Conservation (phyloP, 2,888 invertebrate genomes). For the Coenonympha arcania region DNA sequence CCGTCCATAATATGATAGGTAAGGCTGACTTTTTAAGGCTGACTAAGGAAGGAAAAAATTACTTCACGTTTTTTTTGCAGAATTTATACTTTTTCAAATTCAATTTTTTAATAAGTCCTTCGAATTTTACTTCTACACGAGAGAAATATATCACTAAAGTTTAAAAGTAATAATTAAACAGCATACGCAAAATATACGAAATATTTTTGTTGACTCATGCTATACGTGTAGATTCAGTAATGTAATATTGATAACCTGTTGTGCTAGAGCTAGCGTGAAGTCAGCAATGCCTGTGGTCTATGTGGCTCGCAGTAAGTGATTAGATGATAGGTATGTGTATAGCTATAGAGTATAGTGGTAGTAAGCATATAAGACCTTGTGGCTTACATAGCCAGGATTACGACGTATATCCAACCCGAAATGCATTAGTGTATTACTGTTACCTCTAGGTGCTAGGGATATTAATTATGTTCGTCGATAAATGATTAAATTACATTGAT, state of each 20-base stretch:
- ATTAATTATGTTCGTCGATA: neutral
- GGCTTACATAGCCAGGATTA: neutral
- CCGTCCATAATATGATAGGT: neutral
- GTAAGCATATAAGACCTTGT: constrained; percentile 2
- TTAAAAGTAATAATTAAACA: no score
- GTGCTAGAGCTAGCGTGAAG: no score
- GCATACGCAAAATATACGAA: neutral
- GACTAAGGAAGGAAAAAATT: neutral
- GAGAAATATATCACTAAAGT: no score
- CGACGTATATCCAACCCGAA: neutral
- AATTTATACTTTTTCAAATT: no score
- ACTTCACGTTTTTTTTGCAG: no score
- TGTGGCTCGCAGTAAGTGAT: constrained; percentile 4
- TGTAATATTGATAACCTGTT: no score
- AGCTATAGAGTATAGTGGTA: neutral
- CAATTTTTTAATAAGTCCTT: no score
- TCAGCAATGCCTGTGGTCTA: neutral
- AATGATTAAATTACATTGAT: neutral
- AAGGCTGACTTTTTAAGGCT: neutral
- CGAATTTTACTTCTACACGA: no score
- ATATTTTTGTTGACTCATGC: neutral
- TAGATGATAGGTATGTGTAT: neutral
- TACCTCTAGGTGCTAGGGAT: neutral
- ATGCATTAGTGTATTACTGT: neutral
- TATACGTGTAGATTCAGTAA: neutral